Evolutionary conservation across 2,113 vertebrate genomes (phyloP).

Genomic region (Mesitornis unicolor): DNA sequence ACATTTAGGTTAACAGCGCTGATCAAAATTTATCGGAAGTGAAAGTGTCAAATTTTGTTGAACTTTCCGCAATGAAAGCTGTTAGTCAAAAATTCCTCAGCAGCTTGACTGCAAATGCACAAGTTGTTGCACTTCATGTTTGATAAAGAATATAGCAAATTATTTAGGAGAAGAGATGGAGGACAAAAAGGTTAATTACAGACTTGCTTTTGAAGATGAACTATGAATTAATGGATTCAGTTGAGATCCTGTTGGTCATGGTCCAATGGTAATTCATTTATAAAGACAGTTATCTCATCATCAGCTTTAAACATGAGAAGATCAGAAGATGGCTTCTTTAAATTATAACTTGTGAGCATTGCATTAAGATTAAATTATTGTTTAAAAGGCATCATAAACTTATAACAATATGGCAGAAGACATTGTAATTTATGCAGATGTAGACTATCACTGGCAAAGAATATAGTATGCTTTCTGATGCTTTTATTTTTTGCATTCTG

Average conservation of each 20-base stretch:
- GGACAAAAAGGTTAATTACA: constrained; percentile 52
- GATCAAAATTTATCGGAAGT: background rate
- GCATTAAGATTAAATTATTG: constrained; percentile 37
- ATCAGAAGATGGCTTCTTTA: constrained; percentile 14
- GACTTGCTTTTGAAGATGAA: constrained; percentile 46
- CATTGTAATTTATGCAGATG: background rate
- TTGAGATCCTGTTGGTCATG: background rate
- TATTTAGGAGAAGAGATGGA: background rate
- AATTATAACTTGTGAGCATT: background rate
- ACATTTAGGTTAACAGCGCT: background rate
- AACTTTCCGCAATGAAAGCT: background rate
- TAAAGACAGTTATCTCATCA: constrained; percentile 26
- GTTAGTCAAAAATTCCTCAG: background rate
- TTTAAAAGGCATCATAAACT: constrained; percentile 22
- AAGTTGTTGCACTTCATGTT: constrained; percentile 1
- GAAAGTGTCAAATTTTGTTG: background rate
- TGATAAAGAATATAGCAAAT: background rate
- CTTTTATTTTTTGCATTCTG: background rate
- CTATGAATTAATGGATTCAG: constrained; percentile 16
- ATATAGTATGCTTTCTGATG: background rate
- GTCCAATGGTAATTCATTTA: constrained; percentile 47
- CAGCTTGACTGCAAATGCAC: background rate
- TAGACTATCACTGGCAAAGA: background rate
- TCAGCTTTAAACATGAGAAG: constrained; percentile 30
- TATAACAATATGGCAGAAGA: background rate